Evolutionary conservation across 2,888 invertebrate species (phyloP).

Genomic region (Koerneria pararmatus): DNA sequence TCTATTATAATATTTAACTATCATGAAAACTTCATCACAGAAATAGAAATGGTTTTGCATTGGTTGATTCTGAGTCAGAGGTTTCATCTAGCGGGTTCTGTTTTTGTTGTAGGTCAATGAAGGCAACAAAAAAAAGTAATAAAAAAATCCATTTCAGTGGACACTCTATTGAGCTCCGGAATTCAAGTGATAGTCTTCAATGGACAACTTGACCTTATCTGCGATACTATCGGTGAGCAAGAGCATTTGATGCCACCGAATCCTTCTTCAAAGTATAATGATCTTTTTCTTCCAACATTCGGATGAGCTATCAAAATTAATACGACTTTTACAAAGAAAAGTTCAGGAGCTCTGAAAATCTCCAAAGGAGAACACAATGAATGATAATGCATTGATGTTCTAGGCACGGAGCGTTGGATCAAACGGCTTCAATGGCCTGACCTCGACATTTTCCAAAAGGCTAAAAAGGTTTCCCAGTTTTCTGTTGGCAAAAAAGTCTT

Average conservation of each 20-base stretch:
- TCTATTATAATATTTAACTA: too few species aligned
- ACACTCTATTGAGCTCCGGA: slow-evolving; percentile 36
- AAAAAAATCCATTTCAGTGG: slow-evolving; percentile 31
- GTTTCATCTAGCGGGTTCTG: too few species aligned
- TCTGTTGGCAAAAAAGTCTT: too few species aligned
- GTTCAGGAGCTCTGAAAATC: too few species aligned
- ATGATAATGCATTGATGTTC: neutral
- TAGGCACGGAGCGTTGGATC: slow-evolving; percentile 74
- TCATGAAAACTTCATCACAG: too few species aligned
- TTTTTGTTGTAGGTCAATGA: too few species aligned
- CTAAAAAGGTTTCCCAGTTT: neutral
- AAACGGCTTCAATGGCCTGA: slow-evolving; percentile 71
- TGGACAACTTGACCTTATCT: slow-evolving; percentile 80
- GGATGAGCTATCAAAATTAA: neutral
- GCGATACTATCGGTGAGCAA: slow-evolving; percentile 73
- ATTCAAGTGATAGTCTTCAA: slow-evolving; percentile 73
- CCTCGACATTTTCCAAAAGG: slow-evolving; percentile 66
- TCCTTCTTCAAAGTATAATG: neutral
- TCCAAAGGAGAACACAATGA: neutral
- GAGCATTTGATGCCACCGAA: neutral
- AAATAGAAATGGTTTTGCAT: too few species aligned
- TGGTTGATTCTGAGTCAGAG: too few species aligned
- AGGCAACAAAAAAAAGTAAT: too few species aligned
- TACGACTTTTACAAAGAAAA: too few species aligned
- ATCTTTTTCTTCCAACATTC: neutral